A percentile compares a stretch with the other conserved stretches of the same genome.
Evolutionary conservation across 2,797 vertebrate species (phyloP).

Genomic region (Urocyon cinereoargenteus): DNA sequence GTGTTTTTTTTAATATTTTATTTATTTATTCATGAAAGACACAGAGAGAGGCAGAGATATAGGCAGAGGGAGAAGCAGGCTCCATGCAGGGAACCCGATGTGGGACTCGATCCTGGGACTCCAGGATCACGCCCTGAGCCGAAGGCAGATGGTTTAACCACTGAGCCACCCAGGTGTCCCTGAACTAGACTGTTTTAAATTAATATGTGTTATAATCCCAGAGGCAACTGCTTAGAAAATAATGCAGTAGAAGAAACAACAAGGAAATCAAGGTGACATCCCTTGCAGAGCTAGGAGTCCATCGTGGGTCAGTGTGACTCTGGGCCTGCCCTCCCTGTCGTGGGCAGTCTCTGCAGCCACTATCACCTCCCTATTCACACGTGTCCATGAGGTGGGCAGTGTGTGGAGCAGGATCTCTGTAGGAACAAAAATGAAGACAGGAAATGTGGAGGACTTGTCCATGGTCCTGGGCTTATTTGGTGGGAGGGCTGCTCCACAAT

Average conservation of each 20-base stretch:
- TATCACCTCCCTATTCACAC: accelerated
- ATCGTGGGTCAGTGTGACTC: not conserved
- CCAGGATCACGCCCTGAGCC: too few species aligned
- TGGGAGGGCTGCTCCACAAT: not conserved
- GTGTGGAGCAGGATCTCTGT: not conserved
- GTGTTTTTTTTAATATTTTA: not conserved
- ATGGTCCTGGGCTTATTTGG: not conserved
- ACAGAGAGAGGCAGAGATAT: too few species aligned
- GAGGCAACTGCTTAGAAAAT: not conserved
- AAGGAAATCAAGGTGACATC: not conserved
- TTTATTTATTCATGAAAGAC: too few species aligned
- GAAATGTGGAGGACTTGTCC: not conserved
- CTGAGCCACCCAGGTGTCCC: too few species aligned
- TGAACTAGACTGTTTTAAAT: conserved; percentile 20
- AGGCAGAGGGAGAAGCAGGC: too few species aligned
- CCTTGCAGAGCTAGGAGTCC: not conserved
- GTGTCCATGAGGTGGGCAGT: not conserved
- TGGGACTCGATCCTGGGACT: too few species aligned
- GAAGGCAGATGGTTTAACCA: too few species aligned
- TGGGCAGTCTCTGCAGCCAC: not conserved
- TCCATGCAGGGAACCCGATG: too few species aligned
- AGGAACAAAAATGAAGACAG: not conserved
- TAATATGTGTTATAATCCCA: not conserved
- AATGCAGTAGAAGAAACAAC: not conserved
- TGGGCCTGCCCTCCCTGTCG: not conserved